phyloP scores from a whole-genome alignment of 2,888 invertebrate genomes.

The Chrysomela aeneicollis region DNA sequence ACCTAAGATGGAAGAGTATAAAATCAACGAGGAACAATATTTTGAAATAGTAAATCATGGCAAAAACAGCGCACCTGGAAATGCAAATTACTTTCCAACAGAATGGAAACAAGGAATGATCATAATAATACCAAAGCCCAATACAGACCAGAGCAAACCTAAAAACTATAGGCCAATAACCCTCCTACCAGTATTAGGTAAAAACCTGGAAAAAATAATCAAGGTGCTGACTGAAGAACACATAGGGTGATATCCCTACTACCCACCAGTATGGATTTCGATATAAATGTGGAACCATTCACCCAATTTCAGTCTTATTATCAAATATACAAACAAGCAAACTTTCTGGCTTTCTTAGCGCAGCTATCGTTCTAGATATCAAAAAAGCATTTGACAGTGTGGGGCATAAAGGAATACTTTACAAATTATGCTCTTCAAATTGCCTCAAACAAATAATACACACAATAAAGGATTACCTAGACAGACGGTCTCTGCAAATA shows the following conservation, averaged over 20 bases:
- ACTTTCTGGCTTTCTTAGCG: neutral
- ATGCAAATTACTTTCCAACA: conserved; percentile 18
- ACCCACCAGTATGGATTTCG: neutral
- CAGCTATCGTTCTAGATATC: neutral
- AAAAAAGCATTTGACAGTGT: neutral
- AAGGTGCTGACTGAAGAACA: neutral
- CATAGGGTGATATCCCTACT: neutral
- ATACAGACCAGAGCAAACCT: conserved; percentile 13
- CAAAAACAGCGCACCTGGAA: conserved; percentile 21
- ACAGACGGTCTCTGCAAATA: neutral
- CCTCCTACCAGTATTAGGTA: conserved; percentile 21
- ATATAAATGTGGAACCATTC: neutral
- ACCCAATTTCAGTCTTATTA: neutral
- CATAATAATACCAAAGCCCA: conserved; percentile 17
- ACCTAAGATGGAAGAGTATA: neutral
- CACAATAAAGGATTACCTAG: conserved; percentile 6
- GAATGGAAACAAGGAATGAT: conserved; percentile 15
- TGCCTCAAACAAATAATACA: neutral
- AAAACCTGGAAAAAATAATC: conserved; percentile 18
- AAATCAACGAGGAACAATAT: neutral
- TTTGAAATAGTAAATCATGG: conserved; percentile 6
- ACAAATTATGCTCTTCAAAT: neutral
- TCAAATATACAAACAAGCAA: conserved; percentile 3
- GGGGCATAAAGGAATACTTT: neutral
- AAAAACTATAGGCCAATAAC: conserved; percentile 22